phyloP scores from a whole-genome alignment of 2,888 invertebrate genomes.

The Zaprionus bogoriensis region DNA sequence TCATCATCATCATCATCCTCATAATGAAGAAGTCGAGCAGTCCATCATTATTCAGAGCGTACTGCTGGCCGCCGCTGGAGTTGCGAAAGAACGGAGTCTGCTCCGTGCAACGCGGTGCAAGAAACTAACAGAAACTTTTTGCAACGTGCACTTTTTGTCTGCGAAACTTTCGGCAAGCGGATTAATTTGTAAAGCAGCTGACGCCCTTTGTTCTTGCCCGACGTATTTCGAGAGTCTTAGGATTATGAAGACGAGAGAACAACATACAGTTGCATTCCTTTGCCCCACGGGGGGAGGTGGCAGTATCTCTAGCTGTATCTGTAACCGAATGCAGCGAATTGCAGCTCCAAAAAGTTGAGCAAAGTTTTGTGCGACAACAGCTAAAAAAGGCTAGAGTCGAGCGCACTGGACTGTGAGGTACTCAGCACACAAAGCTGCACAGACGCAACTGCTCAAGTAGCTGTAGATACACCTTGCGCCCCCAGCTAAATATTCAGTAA shows the following conservation, averaged over 20 bases:
- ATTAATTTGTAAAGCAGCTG: conserved; percentile 65
- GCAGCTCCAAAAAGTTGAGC: conserved; percentile 15
- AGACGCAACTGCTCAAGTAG: neutral
- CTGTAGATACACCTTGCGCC: neutral
- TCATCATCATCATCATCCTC: neutral
- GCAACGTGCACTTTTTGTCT: conserved; percentile 43
- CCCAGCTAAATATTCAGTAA: neutral
- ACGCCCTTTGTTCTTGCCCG: conserved; percentile 33
- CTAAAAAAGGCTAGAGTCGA: neutral
- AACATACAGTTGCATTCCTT: conserved; percentile 26
- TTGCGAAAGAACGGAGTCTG: conserved; percentile 15
- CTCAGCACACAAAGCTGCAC: neutral
- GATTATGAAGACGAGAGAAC: conserved; percentile 66
- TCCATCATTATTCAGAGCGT: conserved; percentile 21
- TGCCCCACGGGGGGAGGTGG: neutral
- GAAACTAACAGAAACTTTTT: conserved; percentile 32
- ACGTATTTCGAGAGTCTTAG: conserved; percentile 31
- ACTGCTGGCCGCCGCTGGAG: conserved; percentile 18
- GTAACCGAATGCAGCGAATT: neutral
- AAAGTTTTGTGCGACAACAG: conserved; percentile 8
- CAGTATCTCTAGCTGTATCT: neutral
- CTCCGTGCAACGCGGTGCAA: conserved; percentile 36
- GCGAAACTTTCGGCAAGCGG: conserved; percentile 47
- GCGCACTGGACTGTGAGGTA: neutral
- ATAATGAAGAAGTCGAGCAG: neutral